Evolutionary conservation across 2,797 vertebrate species (phyloP).

Genomic region (Pseudochirops corinnae): DNA sequence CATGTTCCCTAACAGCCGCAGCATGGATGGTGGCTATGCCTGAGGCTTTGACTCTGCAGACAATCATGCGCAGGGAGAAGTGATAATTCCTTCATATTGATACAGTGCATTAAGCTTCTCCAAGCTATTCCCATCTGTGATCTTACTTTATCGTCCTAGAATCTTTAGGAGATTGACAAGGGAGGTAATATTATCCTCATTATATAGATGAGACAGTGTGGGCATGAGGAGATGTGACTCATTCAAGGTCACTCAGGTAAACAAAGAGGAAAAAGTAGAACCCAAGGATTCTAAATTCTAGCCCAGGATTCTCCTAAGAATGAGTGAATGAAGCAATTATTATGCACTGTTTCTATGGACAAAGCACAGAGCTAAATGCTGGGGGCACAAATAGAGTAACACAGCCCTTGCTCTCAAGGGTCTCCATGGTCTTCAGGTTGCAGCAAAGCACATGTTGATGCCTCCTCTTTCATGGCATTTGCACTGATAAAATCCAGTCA

Average conservation of each 20-base stretch:
- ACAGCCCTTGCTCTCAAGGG: no score
- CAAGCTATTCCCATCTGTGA: background rate
- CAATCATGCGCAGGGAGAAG: slow-evolving; percentile 4
- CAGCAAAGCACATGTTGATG: background rate
- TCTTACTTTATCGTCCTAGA: background rate
- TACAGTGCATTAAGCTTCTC: background rate
- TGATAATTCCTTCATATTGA: background rate
- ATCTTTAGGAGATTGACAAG: background rate
- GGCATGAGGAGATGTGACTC: background rate
- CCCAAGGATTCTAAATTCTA: background rate
- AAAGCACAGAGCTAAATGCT: background rate
- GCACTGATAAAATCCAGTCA: background rate
- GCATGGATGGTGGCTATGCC: background rate
- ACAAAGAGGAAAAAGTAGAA: background rate
- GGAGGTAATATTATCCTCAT: background rate
- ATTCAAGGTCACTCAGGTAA: background rate
- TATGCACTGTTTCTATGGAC: background rate
- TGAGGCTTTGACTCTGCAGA: slow-evolving; percentile 2
- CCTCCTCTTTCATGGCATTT: background rate
- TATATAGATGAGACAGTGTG: slow-evolving; percentile 8
- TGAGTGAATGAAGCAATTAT: background rate
- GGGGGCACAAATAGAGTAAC: background rate
- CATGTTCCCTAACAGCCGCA: background rate
- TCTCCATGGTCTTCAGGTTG: background rate
- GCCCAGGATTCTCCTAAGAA: background rate